phyloP scores from a whole-genome alignment of 1,140 invertebrate species.

The Manduca sexta region DNA sequence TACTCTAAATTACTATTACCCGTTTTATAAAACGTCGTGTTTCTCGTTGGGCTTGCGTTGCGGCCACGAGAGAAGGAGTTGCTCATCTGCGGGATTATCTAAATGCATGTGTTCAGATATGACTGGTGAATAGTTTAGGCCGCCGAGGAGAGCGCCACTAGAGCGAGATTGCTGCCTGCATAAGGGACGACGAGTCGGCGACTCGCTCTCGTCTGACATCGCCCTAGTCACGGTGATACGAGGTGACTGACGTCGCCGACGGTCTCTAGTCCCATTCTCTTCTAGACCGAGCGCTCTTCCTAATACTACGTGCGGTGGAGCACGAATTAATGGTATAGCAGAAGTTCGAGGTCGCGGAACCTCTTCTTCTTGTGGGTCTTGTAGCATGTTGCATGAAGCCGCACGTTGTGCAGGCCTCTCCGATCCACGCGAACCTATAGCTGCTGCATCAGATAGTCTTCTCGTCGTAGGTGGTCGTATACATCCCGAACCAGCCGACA shows the following conservation, averaged over 20 bases:
- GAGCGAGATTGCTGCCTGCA: slow-evolving; percentile 74
- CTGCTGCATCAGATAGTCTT: slow-evolving; percentile 78
- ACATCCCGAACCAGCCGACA: slow-evolving; percentile 78
- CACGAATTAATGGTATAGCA: slow-evolving; percentile 60
- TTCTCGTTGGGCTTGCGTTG: slow-evolving; percentile 34
- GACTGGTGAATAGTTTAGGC: slow-evolving; percentile 64
- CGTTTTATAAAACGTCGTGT: slow-evolving; percentile 55
- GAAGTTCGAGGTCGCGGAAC: slow-evolving; percentile 42
- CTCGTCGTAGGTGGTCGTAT: slow-evolving; percentile 76
- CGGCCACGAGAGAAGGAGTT: slow-evolving; percentile 72
- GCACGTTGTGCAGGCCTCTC: slow-evolving; percentile 63
- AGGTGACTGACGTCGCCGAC: slow-evolving; percentile 74
- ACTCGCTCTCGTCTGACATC: slow-evolving; percentile 80
- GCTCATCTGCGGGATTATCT: slow-evolving; percentile 62
- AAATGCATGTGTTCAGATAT: slow-evolving; percentile 60
- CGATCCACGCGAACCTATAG: slow-evolving; percentile 65
- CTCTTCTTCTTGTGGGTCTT: slow-evolving; percentile 70
- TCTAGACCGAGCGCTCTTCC: slow-evolving; percentile 73
- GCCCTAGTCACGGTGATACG: slow-evolving; percentile 81
- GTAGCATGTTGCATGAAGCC: slow-evolving; percentile 69
- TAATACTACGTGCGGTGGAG: slow-evolving; percentile 71
- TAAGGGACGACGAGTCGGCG: slow-evolving; percentile 63
- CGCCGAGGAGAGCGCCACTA: slow-evolving; percentile 71
- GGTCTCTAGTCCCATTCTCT: slow-evolving; percentile 38
- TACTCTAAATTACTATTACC: slow-evolving; percentile 35